Conservation (phyloP, 2,113 vertebrate genomes). For the Opisthocomus hoazin region DNA sequence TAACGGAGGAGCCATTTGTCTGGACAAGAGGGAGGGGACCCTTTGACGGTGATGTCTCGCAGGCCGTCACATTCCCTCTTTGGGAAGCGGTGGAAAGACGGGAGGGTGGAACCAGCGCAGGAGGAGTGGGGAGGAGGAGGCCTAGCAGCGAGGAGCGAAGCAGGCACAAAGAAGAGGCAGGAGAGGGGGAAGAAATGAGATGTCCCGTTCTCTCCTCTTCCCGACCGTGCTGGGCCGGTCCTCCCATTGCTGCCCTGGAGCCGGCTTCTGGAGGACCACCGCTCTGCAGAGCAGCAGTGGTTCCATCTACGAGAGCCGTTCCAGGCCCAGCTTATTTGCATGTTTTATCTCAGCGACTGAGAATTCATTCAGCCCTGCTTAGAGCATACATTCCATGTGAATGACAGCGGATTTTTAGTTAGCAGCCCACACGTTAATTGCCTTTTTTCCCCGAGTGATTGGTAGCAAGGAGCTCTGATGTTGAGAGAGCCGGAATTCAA, state of each 20-base stretch:
- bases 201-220: neutral
- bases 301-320: neutral
- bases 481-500: neutral
- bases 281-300: neutral
- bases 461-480: neutral
- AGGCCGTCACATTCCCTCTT: neutral
- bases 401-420: neutral
- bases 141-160: neutral
- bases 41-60: neutral
- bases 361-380: neutral
- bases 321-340: neutral
- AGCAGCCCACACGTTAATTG: neutral
- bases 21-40: neutral
- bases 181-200: neutral
- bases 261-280: neutral
- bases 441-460: neutral
- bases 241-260: accelerated
- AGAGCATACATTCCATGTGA: neutral
- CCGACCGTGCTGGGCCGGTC: accelerated
- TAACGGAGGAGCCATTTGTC: neutral
- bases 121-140: neutral
- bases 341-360: neutral
- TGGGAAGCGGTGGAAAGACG: neutral
- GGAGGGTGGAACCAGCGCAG: neutral
- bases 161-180: neutral